These are phyloP conservation scores for Rhopilema esculentum DNA, from an alignment of 30 jellyfish, hydroid and myxozoan species.

Conservation along the genomic window DNA sequence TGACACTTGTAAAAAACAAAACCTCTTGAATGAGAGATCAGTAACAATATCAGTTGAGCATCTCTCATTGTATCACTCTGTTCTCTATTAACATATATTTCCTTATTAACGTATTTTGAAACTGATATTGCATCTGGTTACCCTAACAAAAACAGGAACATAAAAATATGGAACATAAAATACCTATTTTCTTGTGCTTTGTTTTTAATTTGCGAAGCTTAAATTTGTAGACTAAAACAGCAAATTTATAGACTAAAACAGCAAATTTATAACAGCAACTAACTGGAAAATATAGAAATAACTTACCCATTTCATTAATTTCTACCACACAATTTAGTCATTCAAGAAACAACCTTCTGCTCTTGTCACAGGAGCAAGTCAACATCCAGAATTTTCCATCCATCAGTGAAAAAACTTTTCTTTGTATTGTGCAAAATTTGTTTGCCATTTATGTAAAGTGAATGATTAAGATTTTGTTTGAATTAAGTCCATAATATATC, in stretches of 20 bases:
- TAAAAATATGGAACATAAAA: background rate
- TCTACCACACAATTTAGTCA: background rate
- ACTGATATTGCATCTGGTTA: background rate
- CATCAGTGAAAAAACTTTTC: background rate
- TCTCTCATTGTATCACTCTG: too few relatives aligned
- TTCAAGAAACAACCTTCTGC: background rate
- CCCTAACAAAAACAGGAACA: background rate
- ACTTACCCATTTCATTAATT: background rate
- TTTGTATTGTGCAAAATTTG: slow-evolving; percentile 7
- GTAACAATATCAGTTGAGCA: background rate
- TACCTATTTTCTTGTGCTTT: slow-evolving; percentile 17
- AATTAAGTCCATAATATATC: background rate
- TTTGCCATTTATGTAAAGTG: background rate
- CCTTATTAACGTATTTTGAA: too few relatives aligned
- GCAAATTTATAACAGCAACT: background rate
- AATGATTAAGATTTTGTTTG: background rate
- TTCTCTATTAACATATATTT: too few relatives aligned
- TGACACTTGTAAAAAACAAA: too few relatives aligned
- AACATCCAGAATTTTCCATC: slow-evolving; percentile 8
- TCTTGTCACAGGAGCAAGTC: slow-evolving; percentile 15
- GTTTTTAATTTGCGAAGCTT: slow-evolving; percentile 5
- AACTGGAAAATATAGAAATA: background rate
- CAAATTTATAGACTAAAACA: background rate
- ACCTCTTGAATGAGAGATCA: background rate
- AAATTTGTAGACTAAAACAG: slow-evolving; percentile 10